Base-by-base conservation (phyloP, 2,113 vertebrate genomes). In the Struthidea cinerea region DNA sequence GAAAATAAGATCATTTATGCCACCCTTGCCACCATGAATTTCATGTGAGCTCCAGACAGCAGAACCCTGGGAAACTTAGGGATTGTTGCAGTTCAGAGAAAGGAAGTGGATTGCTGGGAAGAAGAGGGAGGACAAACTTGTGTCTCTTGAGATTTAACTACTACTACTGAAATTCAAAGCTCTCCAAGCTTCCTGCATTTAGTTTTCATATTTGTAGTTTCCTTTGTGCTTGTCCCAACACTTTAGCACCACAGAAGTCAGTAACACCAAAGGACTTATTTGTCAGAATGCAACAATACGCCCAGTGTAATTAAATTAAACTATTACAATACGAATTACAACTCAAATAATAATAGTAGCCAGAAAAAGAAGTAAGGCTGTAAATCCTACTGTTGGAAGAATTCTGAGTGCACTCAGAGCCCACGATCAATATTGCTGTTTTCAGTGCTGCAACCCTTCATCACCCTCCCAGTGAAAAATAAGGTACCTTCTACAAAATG, bases 401-500 rank as follows among this genome's bases (percentile, higher is more conserved):
- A 52, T 65, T 81, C 52, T 87, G 21, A 0, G 0, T 12, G 11
- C 41, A 52, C n/a, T 46, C 20, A 30, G 68, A 86, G 41, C 26
- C 50, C 79, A 56, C 9, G 11, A 78, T 67, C 56, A 88, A 10
- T 14, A 4, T 11, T 64, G 33, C 39, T 56, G 24, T 46, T 95
- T 61, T 78, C 81, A 57, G 32, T 78, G 56, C 68, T 65, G 63
- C 46, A 75, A 52, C 0, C 5, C 42, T 92, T 12, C 55, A 41
- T 55, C 52, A 55, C 56, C 56, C 71, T 89, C 46, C 57, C 84
- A 46, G 16, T 49, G 96, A 90, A 84, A 91, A 92, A 61, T 37
- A 81, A 95, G 49, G 73, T 78, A 87, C 21, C 68, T 55, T 81
- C 80, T 83, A n/a, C 63, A 91, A 79, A 95, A 95, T 37, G 37